These are phyloP conservation scores for Orthosia gracilis DNA, from an alignment of 2,888 invertebrate genomes.

Conservation along the genomic window DNA sequence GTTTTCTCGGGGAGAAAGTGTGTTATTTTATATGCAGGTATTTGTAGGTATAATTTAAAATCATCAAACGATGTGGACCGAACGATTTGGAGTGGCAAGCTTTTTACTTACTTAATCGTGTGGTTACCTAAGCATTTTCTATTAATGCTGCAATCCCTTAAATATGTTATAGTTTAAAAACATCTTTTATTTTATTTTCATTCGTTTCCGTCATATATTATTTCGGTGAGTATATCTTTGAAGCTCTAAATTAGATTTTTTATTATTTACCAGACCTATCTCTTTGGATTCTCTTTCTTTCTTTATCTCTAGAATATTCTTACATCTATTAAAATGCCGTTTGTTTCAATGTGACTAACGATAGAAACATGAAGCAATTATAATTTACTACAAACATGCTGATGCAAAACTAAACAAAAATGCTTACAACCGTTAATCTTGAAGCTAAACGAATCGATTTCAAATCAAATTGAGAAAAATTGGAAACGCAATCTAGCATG, in stretches of 20 bases:
- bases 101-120: too few species aligned
- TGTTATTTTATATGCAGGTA: too few species aligned
- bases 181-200: too few species aligned
- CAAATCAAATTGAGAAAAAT: constrained; percentile 63
- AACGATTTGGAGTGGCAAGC: too few species aligned
- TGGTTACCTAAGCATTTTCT: too few species aligned
- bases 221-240: background rate
- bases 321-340: constrained; percentile 4
- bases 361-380: constrained; percentile 45
- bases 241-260: background rate
- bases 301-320: background rate
- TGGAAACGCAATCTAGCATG: constrained; percentile 61
- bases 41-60: too few species aligned
- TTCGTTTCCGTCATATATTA: too few species aligned
- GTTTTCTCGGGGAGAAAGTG: too few species aligned
- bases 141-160: too few species aligned
- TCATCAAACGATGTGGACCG: too few species aligned
- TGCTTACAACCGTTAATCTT: constrained; percentile 55
- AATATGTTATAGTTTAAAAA: too few species aligned
- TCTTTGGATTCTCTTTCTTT: background rate
- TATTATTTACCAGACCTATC: background rate
- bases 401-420: constrained; percentile 55
- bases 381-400: constrained; percentile 52
- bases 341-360: background rate
- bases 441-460: constrained; percentile 63